Percentiles rank a stretch among this genome's conserved stretches.
These are phyloP conservation scores for Drosophila koepferae DNA, from an alignment of 2,888 invertebrate species.

Conservation along the genomic window DNA sequence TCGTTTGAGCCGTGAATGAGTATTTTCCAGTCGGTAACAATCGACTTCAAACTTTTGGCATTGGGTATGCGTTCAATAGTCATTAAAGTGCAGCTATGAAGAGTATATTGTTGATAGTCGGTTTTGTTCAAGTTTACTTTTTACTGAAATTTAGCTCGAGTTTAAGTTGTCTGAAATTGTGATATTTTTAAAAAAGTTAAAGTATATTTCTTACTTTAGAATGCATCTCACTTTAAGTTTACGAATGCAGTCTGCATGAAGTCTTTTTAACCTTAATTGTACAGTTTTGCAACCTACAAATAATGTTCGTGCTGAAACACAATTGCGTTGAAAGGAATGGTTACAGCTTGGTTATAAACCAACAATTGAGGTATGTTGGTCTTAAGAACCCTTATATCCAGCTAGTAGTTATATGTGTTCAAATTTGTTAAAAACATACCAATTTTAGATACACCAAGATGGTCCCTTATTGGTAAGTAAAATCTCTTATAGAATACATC, in stretches of 20 bases:
- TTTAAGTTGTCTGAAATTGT: neutral
- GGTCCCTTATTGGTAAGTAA: neutral
- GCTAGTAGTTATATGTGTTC: neutral
- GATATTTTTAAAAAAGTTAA: neutral
- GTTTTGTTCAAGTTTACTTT: neutral
- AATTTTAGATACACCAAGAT: neutral
- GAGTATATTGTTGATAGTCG: neutral
- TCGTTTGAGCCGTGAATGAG: too few species aligned
- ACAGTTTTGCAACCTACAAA: neutral
- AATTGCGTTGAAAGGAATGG: neutral
- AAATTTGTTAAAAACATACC: neutral
- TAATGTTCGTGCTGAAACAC: neutral
- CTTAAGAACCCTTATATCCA: neutral
- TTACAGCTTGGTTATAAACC: slow-evolving; percentile 1
- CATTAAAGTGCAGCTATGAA: neutral
- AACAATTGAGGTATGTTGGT: neutral
- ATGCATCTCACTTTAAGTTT: neutral
- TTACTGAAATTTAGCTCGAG: neutral
- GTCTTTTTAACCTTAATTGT: neutral
- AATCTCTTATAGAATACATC: too few species aligned
- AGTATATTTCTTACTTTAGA: neutral
- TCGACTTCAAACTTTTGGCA: neutral
- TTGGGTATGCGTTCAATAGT: neutral
- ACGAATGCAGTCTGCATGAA: neutral
- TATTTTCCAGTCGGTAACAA: too few species aligned